Base-by-base conservation (phyloP, 2,888 invertebrate genomes). In the Hirtodrosophila trivittata region DNA sequence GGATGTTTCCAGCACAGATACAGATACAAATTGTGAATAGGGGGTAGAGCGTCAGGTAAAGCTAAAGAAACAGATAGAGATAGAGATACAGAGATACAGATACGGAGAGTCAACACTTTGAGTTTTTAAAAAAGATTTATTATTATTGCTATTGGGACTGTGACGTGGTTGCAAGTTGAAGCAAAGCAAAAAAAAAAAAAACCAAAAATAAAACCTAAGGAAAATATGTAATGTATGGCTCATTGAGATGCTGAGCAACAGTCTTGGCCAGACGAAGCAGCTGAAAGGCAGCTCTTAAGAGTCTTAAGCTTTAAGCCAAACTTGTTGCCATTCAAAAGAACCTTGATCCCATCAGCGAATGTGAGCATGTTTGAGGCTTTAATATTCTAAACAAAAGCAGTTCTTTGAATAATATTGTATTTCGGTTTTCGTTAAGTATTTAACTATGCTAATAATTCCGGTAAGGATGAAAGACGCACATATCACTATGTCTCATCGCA, bases 361-460 rank as follows among this genome's bases (percentile, higher is more conserved):
- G 13, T 14, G 18, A 9, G 21, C 18, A 18, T n/a, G 21, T 14
- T 12, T 12, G 10, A 8, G n/a, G 28, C 18, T 16, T 41, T 12
- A 9, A 46, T 18, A 55, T 49, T 65, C 76, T 69, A 54, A 63
- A 68, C 77, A 75, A 77, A 66, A 75, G 81, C 67, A 35, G 68
- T 68, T 67, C 68, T 66, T 56, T 72, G 71, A 60, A 77, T 77
- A 76, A 59, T 66, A 21, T 58, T 64, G 49, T 38, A 41, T 55
- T 67, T 45, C 43, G 60, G 75, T 28, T 28, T 21, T 21, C 18
- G 18, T 21, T 21, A 28, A 28, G 28, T 82, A 69, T 62, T 75
- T 75, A 77, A 83, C 77, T 83, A 83, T 83, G 82, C 82, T 69
- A 83, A 82, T 82, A 70, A 75, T 76, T 65, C 63, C 68, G 82